Conservation (phyloP, 2,113 vertebrate genomes). For the Lethenteron reissneri region DNA sequence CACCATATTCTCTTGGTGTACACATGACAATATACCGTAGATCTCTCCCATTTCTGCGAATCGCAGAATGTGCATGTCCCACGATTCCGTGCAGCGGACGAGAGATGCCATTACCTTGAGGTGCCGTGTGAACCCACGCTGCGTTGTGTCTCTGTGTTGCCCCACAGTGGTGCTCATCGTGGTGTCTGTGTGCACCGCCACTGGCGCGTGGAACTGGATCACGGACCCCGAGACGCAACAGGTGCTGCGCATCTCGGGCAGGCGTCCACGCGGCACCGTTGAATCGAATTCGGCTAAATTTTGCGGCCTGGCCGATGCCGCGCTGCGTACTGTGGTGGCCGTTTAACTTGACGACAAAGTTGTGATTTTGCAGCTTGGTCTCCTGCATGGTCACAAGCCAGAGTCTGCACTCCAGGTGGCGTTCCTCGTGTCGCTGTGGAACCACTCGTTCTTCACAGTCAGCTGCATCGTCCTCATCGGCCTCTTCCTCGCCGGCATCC, state of each 20-base stretch:
- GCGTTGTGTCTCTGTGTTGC: constrained; percentile 6
- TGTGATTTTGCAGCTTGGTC: too few relatives aligned
- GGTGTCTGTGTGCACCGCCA: constrained; percentile 90
- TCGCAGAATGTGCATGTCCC: too few relatives aligned
- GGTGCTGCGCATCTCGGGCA: constrained; percentile 21
- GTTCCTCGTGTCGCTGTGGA: constrained; percentile 93
- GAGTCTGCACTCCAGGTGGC: constrained; percentile 42
- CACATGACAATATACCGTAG: constrained; percentile 15
- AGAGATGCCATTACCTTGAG: too few relatives aligned
- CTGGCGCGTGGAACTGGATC: constrained; percentile 97
- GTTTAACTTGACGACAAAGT: too few relatives aligned
- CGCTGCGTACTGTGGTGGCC: too few relatives aligned
- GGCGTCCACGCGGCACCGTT: too few relatives aligned
- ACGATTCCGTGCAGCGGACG: too few relatives aligned
- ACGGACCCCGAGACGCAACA: constrained; percentile 98
- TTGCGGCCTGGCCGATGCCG: too few relatives aligned
- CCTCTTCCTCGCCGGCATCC: constrained; percentile 92
- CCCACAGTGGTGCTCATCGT: constrained; percentile 86
- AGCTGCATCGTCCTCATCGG: constrained; percentile 92
- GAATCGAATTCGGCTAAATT: too few relatives aligned
- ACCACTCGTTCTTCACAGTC: constrained; percentile 95
- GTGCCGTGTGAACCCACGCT: too few relatives aligned
- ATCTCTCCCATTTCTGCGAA: constrained; percentile 11
- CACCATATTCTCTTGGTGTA: neutral
- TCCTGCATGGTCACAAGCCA: too few relatives aligned